Evolutionary conservation across 2,888 invertebrate genomes (phyloP).

Genomic region (Cryptus armator): DNA sequence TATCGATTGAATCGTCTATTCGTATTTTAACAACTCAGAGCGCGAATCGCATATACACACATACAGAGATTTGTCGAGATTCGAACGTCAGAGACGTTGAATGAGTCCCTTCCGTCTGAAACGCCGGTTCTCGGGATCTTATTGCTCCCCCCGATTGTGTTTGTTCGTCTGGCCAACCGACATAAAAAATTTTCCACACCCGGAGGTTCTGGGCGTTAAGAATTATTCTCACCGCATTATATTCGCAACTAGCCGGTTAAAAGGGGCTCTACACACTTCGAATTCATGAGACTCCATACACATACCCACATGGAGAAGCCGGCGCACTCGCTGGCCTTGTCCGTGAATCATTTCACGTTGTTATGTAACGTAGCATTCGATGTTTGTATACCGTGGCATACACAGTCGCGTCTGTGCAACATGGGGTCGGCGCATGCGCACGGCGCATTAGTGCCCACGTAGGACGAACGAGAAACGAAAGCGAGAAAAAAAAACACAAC

Average conservation of each 20-base stretch:
- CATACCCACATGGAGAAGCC: neutral
- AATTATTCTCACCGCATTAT: constrained; percentile 39
- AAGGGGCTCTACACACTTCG: constrained; percentile 16
- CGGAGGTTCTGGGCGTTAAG: constrained; percentile 16
- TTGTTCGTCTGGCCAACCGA: neutral
- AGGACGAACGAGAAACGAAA: neutral
- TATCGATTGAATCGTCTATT: too few relatives aligned
- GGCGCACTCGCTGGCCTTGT: constrained; percentile 10
- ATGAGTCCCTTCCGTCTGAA: constrained; percentile 62
- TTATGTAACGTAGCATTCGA: neutral
- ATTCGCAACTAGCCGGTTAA: constrained; percentile 50
- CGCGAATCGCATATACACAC: neutral
- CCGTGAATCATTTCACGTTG: constrained; percentile 1
- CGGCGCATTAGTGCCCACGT: neutral
- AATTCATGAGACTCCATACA: neutral
- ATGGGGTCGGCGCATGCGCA: constrained; percentile 52
- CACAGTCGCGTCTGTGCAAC: neutral
- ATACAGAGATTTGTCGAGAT: neutral
- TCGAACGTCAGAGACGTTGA: constrained; percentile 19
- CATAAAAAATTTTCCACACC: constrained; percentile 59
- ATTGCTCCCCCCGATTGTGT: constrained; percentile 20
- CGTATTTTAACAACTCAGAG: too few relatives aligned
- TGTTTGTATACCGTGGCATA: neutral
- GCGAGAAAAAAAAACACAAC: neutral
- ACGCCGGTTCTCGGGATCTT: constrained; percentile 23